phyloP scores from a whole-genome alignment of 2,113 vertebrate species.

The Charadrius vociferus region DNA sequence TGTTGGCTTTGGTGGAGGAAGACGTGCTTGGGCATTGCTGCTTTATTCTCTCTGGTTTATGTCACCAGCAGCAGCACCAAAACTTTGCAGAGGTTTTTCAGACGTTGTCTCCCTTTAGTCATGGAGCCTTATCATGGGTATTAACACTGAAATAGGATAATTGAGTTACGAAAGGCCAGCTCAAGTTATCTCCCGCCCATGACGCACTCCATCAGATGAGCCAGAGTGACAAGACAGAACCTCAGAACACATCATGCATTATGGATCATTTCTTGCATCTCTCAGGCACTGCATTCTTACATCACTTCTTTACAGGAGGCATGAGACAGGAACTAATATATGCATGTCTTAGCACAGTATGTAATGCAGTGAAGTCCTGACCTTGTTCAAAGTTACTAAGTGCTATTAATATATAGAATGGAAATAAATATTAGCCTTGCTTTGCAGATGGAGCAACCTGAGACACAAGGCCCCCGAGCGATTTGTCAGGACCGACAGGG shows the following conservation, averaged over 20 bases:
- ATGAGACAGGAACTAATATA: conserved; percentile 42
- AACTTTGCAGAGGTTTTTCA: not conserved
- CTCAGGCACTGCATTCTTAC: conserved; percentile 36
- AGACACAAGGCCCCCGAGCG: not conserved
- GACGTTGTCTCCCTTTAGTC: not conserved
- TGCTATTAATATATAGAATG: conserved; percentile 62
- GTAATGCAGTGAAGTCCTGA: conserved; percentile 38
- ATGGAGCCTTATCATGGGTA: not conserved
- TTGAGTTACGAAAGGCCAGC: not conserved
- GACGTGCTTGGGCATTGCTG: not conserved
- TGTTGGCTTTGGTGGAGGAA: not conserved
- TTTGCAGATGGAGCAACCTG: not conserved
- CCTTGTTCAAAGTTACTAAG: conserved; percentile 66
- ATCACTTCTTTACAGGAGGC: conserved; percentile 29
- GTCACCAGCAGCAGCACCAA: not conserved
- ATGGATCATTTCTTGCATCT: not conserved
- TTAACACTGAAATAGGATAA: not conserved
- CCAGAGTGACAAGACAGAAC: not conserved
- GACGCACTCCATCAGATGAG: not conserved
- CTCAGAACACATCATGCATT: not conserved
- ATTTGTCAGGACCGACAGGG: conserved; percentile 11
- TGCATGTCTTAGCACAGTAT: conserved; percentile 37
- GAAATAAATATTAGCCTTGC: conserved; percentile 50
- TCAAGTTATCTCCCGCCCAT: not conserved
- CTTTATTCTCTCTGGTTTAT: not conserved